Conservation (phyloP, 1,140 invertebrate genomes). For the Dreissena rostriformis region DNA sequence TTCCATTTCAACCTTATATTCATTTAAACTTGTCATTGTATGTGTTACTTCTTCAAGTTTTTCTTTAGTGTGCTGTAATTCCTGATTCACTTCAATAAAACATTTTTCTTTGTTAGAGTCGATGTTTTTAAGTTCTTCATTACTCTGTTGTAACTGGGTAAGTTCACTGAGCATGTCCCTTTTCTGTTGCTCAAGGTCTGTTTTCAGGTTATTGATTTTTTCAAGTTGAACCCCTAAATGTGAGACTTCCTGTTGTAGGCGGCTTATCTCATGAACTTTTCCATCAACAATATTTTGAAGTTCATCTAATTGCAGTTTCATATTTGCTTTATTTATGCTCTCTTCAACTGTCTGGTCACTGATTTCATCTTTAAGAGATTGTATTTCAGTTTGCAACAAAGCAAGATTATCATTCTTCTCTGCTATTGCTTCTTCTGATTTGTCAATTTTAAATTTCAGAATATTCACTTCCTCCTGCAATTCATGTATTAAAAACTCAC, state of each 20-base stretch:
- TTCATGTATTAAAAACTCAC: not conserved
- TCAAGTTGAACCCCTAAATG: not conserved
- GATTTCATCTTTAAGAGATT: slow-evolving; percentile 48
- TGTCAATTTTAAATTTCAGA: not conserved
- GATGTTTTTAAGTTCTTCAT: not conserved
- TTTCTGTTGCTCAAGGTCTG: not conserved
- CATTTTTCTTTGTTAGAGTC: not conserved
- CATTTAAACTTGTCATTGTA: not conserved
- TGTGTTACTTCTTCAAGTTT: not conserved
- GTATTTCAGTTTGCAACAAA: slow-evolving; percentile 27
- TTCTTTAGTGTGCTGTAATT: not conserved
- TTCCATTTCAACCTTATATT: not conserved
- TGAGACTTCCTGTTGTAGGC: not conserved
- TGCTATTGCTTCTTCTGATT: slow-evolving; percentile 8
- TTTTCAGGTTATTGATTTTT: not conserved
- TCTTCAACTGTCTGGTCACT: slow-evolving; percentile 3
- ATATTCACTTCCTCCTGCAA: slow-evolving; percentile 20
- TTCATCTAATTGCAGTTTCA: slow-evolving; percentile 25
- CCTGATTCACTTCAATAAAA: not conserved
- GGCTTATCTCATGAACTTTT: not conserved
- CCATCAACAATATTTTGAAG: slow-evolving; percentile 31
- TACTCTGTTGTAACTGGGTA: not conserved
- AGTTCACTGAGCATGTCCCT: not conserved
- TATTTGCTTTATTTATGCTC: slow-evolving; percentile 7
- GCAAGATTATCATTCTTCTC: slow-evolving; percentile 11